Evolutionary conservation across 1,140 invertebrate genomes (phyloP).

Genomic region (Cotesia vestalis): DNA sequence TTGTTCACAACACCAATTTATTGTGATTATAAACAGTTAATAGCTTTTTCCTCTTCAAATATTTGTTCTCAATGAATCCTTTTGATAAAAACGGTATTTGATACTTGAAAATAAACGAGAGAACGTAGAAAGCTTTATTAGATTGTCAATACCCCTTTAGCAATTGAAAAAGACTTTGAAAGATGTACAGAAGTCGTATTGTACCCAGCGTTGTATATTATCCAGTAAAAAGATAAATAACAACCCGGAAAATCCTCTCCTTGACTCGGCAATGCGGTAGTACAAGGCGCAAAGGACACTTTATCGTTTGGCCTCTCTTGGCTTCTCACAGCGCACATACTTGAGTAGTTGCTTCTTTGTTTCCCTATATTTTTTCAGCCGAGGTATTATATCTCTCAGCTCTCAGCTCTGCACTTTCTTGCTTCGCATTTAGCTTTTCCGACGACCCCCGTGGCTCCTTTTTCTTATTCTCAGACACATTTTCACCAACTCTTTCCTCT

Average conservation of each 20-base stretch:
- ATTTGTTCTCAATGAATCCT: too few species aligned
- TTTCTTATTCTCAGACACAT: not conserved
- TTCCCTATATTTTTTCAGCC: not conserved
- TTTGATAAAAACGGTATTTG: too few species aligned
- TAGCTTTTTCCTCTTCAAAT: too few species aligned
- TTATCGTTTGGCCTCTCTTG: constrained; percentile 7
- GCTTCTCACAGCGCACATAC: constrained; percentile 6
- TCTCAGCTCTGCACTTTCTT: not conserved
- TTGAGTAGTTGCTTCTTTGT: not conserved
- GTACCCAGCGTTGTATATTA: too few species aligned
- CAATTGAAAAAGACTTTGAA: too few species aligned
- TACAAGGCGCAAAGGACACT: constrained; percentile 12
- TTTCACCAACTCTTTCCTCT: not conserved
- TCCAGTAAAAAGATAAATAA: not conserved
- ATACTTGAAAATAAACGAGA: too few species aligned
- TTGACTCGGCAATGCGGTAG: not conserved
- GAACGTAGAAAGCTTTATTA: too few species aligned
- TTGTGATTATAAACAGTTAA: too few species aligned
- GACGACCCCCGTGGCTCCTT: not conserved
- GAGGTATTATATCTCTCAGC: not conserved
- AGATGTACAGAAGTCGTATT: too few species aligned
- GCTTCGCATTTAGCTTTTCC: not conserved
- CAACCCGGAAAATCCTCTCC: not conserved
- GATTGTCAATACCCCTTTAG: too few species aligned
- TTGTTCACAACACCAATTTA: too few species aligned